Conservation (phyloP, 2,113 vertebrate genomes). For the Lagenorhynchus albirostris region DNA sequence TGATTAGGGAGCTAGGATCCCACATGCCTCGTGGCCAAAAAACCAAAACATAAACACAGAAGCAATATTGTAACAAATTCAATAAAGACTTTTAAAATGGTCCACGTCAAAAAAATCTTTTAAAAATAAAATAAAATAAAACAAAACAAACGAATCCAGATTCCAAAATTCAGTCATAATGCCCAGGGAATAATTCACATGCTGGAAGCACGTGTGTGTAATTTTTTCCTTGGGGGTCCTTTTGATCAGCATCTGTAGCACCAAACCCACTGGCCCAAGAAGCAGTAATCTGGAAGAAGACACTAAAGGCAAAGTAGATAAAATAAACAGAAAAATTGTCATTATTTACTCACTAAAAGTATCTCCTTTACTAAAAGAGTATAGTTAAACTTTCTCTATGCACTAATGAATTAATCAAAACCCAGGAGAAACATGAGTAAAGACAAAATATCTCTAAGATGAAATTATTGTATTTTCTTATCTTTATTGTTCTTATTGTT, state of each 20-base stretch:
- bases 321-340: neutral
- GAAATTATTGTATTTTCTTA: conserved; percentile 42
- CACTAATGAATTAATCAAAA: neutral
- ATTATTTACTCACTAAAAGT: neutral
- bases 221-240: neutral
- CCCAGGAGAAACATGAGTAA: neutral
- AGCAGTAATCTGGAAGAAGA: neutral
- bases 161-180: conserved; percentile 3
- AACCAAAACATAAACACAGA: too few relatives aligned
- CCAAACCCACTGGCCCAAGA: neutral
- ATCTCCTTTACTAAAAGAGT: conserved; percentile 17
- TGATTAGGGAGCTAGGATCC: too few relatives aligned
- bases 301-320: neutral
- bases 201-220: neutral
- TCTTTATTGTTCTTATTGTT: conserved; percentile 20
- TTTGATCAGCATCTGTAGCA: neutral
- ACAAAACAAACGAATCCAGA: neutral
- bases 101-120: too few relatives aligned
- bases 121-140: neutral
- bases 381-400: neutral
- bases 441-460: conserved; percentile 49
- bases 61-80: too few relatives aligned
- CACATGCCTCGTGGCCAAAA: too few relatives aligned
- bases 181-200: neutral
- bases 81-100: too few relatives aligned